phyloP scores from a whole-genome alignment of 2,888 invertebrate genomes.

The Drosophila hamatofila region DNA sequence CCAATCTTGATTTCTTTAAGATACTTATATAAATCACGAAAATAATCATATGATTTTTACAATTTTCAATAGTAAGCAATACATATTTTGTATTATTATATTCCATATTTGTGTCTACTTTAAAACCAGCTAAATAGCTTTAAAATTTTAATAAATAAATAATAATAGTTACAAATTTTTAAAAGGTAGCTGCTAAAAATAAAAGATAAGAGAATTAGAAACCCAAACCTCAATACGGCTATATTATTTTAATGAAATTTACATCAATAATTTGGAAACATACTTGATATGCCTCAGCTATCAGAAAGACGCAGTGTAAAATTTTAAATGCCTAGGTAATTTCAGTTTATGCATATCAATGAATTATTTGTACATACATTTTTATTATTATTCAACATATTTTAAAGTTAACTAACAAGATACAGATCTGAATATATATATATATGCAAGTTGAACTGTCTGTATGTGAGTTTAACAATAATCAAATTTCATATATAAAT shows the following conservation, averaged over 20 bases:
- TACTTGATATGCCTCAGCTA: neutral
- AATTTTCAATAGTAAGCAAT: neutral
- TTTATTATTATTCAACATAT: neutral
- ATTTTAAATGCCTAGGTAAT: neutral
- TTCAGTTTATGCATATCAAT: neutral
- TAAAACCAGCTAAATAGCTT: neutral
- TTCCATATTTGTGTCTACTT: neutral
- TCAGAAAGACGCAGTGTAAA: neutral
- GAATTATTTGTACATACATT: neutral
- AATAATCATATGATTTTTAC: neutral
- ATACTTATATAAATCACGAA: neutral
- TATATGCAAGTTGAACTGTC: no score
- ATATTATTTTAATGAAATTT: neutral
- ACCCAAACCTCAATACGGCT: neutral
- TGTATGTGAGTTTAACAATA: neutral
- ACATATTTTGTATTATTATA: neutral
- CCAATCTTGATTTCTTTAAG: constrained; percentile 19
- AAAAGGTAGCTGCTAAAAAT: no score
- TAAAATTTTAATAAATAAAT: no score
- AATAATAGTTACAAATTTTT: neutral
- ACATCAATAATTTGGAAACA: neutral
- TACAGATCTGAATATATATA: neutral
- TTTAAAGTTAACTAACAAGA: neutral
- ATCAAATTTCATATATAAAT: no score
- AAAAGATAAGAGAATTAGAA: no score